These are phyloP conservation scores for Sciurus vulgaris DNA, from an alignment of 2,797 vertebrate species.

Conservation along the genomic window DNA sequence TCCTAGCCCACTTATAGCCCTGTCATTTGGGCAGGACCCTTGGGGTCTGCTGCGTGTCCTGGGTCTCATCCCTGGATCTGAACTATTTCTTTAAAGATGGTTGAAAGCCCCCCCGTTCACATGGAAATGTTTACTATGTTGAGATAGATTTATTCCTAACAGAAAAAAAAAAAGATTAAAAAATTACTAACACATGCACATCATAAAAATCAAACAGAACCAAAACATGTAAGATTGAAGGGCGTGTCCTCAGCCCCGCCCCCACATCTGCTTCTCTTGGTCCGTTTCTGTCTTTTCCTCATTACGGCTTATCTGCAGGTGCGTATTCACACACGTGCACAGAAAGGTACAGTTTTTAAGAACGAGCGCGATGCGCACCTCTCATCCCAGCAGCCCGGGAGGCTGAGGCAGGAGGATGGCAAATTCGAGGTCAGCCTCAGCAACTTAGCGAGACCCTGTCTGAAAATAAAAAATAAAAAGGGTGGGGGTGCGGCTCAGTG, in stretches of 20 bases:
- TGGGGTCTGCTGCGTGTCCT: accelerated
- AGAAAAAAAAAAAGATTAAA: neutral
- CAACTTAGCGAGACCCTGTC: no score
- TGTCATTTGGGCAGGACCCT: neutral
- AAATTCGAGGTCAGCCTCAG: no score
- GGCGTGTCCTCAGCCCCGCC: neutral
- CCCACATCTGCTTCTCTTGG: no score
- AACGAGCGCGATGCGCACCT: neutral
- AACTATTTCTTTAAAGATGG: neutral
- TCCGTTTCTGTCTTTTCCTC: neutral
- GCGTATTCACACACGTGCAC: neutral
- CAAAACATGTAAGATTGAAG: neutral
- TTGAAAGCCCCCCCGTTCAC: neutral
- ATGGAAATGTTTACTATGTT: neutral
- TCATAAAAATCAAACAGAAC: neutral
- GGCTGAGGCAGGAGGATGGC: no score
- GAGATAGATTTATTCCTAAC: neutral
- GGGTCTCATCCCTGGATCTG: neutral
- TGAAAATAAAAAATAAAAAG: no score
- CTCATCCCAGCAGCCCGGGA: no score
- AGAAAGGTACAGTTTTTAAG: neutral
- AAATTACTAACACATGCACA: neutral
- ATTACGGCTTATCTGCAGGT: neutral
- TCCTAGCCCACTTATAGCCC: neutral
- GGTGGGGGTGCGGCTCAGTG: no score